Percentiles rank a stretch among this genome's conserved stretches.
These are phyloP conservation scores for Cassiopea xamachana DNA, from an alignment of 30 jellyfish, hydroid and myxozoan genomes.

Conservation along the genomic window DNA sequence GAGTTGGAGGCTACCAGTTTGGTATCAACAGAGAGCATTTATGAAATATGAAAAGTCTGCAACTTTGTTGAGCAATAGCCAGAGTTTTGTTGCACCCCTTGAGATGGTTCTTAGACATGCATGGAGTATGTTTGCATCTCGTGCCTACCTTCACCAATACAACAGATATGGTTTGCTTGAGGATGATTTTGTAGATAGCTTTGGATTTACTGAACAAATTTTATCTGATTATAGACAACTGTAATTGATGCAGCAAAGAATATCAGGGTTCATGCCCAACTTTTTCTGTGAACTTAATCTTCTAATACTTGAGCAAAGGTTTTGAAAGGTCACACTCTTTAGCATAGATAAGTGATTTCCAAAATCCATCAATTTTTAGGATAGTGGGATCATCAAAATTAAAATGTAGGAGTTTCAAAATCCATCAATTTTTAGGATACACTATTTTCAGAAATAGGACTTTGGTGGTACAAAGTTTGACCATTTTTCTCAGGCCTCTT, in stretches of 20 bases:
- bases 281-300: background rate
- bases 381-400: background rate
- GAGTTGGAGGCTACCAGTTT: constrained; percentile 34
- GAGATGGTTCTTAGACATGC: constrained; percentile 77
- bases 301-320: background rate
- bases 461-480: too few relatives aligned
- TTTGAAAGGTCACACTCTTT: background rate
- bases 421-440: too few relatives aligned
- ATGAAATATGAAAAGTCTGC: constrained; percentile 88
- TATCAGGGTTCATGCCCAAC: background rate
- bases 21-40: constrained; percentile 87
- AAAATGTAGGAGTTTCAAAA: background rate
- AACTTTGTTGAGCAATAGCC: constrained; percentile 91
- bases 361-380: background rate
- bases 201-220: constrained; percentile 91
- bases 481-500: too few relatives aligned
- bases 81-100: constrained; percentile 80
- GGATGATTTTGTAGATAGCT: constrained; percentile 93
- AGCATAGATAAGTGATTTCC: too few relatives aligned
- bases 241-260: background rate
- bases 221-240: constrained; percentile 69
- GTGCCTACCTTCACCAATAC: constrained; percentile 96
- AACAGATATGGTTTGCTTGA: constrained; percentile 87
- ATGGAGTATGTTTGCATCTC: constrained; percentile 94
- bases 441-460: too few relatives aligned